Percentiles rank a stretch among this genome's conserved stretches.
phyloP scores from a whole-genome alignment of 2,113 vertebrate species.

The Vidua macroura region DNA sequence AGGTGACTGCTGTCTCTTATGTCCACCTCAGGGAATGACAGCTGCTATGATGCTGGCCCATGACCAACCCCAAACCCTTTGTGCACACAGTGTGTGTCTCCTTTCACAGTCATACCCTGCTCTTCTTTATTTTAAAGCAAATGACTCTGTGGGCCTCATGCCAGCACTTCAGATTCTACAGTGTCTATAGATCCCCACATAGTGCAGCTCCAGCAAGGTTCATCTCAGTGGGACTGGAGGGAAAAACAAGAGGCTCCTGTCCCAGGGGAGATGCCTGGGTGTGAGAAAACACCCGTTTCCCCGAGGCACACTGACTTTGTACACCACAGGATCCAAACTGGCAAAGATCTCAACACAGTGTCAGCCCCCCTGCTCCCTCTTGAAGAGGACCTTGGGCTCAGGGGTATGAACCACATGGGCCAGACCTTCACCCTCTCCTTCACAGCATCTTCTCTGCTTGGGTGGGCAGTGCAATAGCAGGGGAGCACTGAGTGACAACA shows the following conservation, averaged over 20 bases:
- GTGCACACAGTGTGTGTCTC: neutral
- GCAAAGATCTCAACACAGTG: neutral
- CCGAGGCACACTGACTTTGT: rapidly evolving
- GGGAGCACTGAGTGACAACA: neutral
- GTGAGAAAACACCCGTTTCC: neutral
- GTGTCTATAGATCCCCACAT: neutral
- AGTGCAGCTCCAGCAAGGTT: neutral
- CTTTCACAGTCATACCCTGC: neutral
- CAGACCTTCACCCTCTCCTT: neutral
- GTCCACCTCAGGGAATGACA: neutral
- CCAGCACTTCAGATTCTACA: neutral
- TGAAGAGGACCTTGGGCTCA: neutral
- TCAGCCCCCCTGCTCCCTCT: neutral
- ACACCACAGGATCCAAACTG: rapidly evolving
- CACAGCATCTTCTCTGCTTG: neutral
- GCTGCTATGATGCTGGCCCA: rapidly evolving
- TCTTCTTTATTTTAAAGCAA: neutral
- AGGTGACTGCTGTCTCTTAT: neutral
- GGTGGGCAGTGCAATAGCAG: neutral
- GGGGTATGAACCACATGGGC: rapidly evolving
- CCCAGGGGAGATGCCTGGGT: neutral
- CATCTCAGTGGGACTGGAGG: neutral
- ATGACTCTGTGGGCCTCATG: rapidly evolving
- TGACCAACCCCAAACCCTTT: neutral
- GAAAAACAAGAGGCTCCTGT: neutral